A percentile compares a stretch with the other conserved stretches of the same genome.
These are phyloP conservation scores for Hermodice carunculata DNA, from an alignment of 2,888 invertebrate genomes.

Conservation along the genomic window DNA sequence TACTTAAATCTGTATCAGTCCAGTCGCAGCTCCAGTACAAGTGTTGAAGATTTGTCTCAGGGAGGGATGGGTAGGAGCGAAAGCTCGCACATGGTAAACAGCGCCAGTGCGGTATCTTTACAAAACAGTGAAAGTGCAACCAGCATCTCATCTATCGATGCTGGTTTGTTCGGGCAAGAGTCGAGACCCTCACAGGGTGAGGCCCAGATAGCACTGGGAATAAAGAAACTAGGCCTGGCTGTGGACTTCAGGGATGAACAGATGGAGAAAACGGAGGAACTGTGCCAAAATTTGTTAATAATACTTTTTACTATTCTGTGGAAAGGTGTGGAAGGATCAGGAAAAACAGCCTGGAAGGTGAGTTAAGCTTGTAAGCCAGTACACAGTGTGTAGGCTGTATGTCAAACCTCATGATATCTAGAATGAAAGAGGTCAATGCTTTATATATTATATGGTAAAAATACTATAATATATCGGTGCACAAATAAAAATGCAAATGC, in stretches of 20 bases:
- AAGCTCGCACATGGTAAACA: background rate
- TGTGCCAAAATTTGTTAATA: constrained; percentile 75
- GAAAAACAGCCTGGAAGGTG: constrained; percentile 74
- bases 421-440: too few relatives aligned
- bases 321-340: constrained; percentile 75
- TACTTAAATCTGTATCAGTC: too few relatives aligned
- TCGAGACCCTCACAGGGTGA: background rate
- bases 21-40: constrained; percentile 60
- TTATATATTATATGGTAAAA: too few relatives aligned
- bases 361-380: too few relatives aligned
- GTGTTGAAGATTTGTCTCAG: constrained; percentile 56
- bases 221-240: constrained; percentile 3
- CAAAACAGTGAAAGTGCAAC: too few relatives aligned
- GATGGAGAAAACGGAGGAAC: constrained; percentile 72
- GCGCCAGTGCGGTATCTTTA: background rate
- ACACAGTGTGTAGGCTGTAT: too few relatives aligned
- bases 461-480: too few relatives aligned
- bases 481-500: too few relatives aligned
- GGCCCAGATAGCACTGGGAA: background rate
- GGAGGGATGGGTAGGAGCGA: background rate
- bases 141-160: too few relatives aligned
- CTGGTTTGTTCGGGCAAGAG: too few relatives aligned
- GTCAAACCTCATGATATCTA: too few relatives aligned
- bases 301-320: constrained; percentile 75
- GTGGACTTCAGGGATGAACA: constrained; percentile 9